Base-by-base conservation (phyloP, 2,797 vertebrate genomes). In the Pangasius mekongensis region DNA sequence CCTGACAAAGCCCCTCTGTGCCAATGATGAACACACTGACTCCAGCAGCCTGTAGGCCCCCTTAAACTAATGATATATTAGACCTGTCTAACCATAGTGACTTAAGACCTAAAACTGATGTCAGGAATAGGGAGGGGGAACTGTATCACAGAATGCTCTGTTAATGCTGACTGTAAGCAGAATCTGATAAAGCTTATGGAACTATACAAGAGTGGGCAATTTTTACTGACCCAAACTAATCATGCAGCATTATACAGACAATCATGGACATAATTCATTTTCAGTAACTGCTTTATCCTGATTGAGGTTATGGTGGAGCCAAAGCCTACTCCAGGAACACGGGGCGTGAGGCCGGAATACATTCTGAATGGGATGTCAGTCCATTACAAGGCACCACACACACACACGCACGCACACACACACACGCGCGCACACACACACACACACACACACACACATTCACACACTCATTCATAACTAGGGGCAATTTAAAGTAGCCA, bases 41-140 rank as follows among this genome's bases (percentile, higher is more conserved):
- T 94, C 93, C 88, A 89, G 91, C 91, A 95, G 93, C 92, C 89
- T 91, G 87, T 90, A 91, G 78, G 84, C 87, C 85, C 83, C 88
- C 91, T 84, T 87, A 56, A 85, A 78, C 87, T 91, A 90, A 90
- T 90, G 90, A 87, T 92, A 92, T 92, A 89, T 89, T 93, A 92
- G 43, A 24, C n/a, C 92, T 94, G 94, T 94, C 94, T 94, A 94
- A 93, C 94, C 94, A 92, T 91, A 91, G 91, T 89, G 92, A 91
- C 93, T 66, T 84, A 67, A 86, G 18, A 84, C 86, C 93, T 94
- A 94, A 92, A 95, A 93, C 92, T 91, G 91, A 92, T 89, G 91
- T 84, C 84, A 90, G 88, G 89, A 92, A 89, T 36, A 90, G 87
- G 71, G 85, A 90, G 86, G 71, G 85, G 43, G n/a, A 90, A 33